Evolutionary conservation across 2,888 invertebrate genomes (phyloP).

Genomic region (Eupithecia inturbata): DNA sequence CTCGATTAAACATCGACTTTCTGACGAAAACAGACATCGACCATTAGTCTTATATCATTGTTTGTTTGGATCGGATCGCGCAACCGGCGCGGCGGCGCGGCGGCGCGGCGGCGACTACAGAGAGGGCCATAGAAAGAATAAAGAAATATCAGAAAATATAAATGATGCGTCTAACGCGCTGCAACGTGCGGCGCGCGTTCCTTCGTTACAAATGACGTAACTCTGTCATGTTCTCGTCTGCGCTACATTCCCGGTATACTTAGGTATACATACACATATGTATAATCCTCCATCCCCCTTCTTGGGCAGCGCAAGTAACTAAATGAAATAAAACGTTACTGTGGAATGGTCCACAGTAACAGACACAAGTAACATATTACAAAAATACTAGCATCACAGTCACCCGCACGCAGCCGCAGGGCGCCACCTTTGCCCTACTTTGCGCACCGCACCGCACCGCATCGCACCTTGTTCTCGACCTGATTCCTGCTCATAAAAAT

Average conservation of each 20-base stretch:
- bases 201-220: not conserved
- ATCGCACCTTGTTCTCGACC: too few relatives aligned
- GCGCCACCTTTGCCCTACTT: too few relatives aligned
- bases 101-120: slow-evolving; percentile 69
- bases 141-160: slow-evolving; percentile 82
- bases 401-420: too few relatives aligned
- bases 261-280: slow-evolving; percentile 59
- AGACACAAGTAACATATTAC: too few relatives aligned
- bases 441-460: too few relatives aligned
- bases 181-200: slow-evolving; percentile 55
- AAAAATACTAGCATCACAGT: too few relatives aligned
- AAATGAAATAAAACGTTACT: too few relatives aligned
- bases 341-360: too few relatives aligned
- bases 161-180: slow-evolving; percentile 80
- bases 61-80: slow-evolving; percentile 76
- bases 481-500: too few relatives aligned
- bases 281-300: too few relatives aligned
- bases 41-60: slow-evolving; percentile 80
- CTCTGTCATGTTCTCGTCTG: slow-evolving; percentile 57
- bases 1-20: slow-evolving; percentile 76
- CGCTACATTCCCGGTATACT: slow-evolving; percentile 63
- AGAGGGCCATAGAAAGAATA: slow-evolving; percentile 73
- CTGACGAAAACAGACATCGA: slow-evolving; percentile 74
- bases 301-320: too few relatives aligned
- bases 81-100: too few relatives aligned